Percentiles rank a stretch among this genome's conserved stretches.
Evolutionary conservation across 35 echinoderm and acorn worm genomes (phyloP).

Genomic region (Apostichopus japonicus): DNA sequence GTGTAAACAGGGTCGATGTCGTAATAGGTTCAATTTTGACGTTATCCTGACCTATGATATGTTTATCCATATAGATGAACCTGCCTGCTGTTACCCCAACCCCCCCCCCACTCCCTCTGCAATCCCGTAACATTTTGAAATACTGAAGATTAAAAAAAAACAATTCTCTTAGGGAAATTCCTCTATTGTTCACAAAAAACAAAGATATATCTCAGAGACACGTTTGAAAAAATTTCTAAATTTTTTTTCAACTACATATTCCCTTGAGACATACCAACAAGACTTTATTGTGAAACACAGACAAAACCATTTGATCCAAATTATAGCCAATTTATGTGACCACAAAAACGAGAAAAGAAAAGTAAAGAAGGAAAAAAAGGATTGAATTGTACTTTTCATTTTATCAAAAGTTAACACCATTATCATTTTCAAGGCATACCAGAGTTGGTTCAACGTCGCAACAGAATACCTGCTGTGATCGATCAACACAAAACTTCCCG

Average conservation of each 20-base stretch:
- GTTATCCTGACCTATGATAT: too few relatives aligned
- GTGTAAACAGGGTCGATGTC: too few relatives aligned
- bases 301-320: background rate
- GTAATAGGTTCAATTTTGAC: too few relatives aligned
- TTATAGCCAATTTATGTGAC: background rate
- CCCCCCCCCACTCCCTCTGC: too few relatives aligned
- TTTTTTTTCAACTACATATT: background rate
- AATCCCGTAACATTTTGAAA: background rate
- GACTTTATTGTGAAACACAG: background rate
- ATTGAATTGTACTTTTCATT: background rate
- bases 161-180: background rate
- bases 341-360: background rate
- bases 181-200: background rate
- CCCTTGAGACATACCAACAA: background rate
- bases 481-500: too few relatives aligned
- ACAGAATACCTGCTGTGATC: background rate
- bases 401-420: background rate
- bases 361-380: background rate
- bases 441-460: background rate
- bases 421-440: background rate
- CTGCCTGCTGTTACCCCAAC: too few relatives aligned
- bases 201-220: background rate
- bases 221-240: background rate
- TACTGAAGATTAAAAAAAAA: background rate
- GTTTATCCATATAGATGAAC: too few relatives aligned